Evolutionary conservation across 2,113 vertebrate genomes (phyloP), one percentile per base, ranked within the genome.

Genomic region (Oncorhynchus clarkii): DNA sequence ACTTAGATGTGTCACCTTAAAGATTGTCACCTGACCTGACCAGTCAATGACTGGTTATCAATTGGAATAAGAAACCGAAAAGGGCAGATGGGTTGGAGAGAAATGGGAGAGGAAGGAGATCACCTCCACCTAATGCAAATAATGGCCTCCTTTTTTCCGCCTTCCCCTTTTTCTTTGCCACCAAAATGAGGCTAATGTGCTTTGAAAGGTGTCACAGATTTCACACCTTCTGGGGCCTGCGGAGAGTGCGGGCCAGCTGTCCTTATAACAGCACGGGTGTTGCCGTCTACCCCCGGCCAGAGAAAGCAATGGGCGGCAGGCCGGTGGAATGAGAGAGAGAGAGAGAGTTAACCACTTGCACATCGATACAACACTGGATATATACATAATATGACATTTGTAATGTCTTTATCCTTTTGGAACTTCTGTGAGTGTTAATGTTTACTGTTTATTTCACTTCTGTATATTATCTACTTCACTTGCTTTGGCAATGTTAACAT

Each of bases 121-220:
- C 83, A 78, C 86, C 83, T 80, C 48, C 65, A 72, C 79, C 67
- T 45, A 67, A 82, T 85, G 84, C 39, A 83, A 85, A 86, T 80
- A 64, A 20, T 24, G 29, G n/a, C 27, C 22, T 39, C 24, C 13
- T 60, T 60, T 60, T 73, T 71, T 85, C 79, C 80, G 0, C 39
- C 39, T 11, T 78, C 80, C 62, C 83, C 81, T 83, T 49, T 49
- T 67, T 79, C 18, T 29, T 34, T 85, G 82, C 77, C 75, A 77
- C 85, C 88, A 90, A 89, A 93, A 89, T 86, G 88, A 93, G 87
- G 88, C 87, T 91, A 91, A 91, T 90, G 86, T 90, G 89, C 90
- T 92, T 89, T 90, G 89, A 93, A 91, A 91, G 89, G 88, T 91
- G 91, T 88, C 87, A 87, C 87, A 92, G 89, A 89, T 91, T 92